Conservation (phyloP, 2,888 invertebrate species). For the Hirtodrosophila confusa region DNA sequence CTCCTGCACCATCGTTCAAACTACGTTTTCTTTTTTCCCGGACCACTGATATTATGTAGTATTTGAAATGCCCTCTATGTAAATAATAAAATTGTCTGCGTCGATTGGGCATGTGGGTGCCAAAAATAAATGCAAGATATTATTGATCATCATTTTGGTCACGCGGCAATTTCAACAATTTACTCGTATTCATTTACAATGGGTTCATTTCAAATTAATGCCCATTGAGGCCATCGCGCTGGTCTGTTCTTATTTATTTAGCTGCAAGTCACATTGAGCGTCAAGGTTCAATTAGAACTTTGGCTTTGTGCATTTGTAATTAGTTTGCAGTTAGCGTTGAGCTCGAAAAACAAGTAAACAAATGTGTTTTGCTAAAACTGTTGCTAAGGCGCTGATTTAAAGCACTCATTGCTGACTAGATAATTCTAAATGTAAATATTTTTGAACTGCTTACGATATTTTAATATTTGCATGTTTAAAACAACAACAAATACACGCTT, state of each 20-base stretch:
- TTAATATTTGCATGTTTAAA: slow-evolving; percentile 47
- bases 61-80: slow-evolving; percentile 43
- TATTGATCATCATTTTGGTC: slow-evolving; percentile 30
- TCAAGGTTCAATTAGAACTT: slow-evolving; percentile 57
- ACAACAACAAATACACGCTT: slow-evolving; percentile 20
- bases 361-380: slow-evolving; percentile 10
- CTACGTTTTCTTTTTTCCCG: neutral
- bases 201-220: slow-evolving; percentile 21
- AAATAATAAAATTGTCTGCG: slow-evolving; percentile 26
- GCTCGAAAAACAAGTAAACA: slow-evolving; percentile 10
- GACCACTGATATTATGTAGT: slow-evolving; percentile 19
- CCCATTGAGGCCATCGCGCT: slow-evolving; percentile 12
- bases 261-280: slow-evolving; percentile 12
- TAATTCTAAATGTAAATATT: slow-evolving; percentile 42
- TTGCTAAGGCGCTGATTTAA: slow-evolving; percentile 23
- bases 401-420: slow-evolving; percentile 3
- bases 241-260: slow-evolving; percentile 17
- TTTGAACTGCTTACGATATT: neutral
- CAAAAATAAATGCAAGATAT: slow-evolving; percentile 25
- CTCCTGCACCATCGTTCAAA: neutral
- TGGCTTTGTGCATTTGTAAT: slow-evolving; percentile 16
- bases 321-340: slow-evolving; percentile 14
- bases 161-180: slow-evolving; percentile 9
- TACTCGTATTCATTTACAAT: neutral
- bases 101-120: slow-evolving; percentile 26